phyloP scores from a whole-genome alignment of 2,797 vertebrate genomes.

The Squalus acanthias region DNA sequence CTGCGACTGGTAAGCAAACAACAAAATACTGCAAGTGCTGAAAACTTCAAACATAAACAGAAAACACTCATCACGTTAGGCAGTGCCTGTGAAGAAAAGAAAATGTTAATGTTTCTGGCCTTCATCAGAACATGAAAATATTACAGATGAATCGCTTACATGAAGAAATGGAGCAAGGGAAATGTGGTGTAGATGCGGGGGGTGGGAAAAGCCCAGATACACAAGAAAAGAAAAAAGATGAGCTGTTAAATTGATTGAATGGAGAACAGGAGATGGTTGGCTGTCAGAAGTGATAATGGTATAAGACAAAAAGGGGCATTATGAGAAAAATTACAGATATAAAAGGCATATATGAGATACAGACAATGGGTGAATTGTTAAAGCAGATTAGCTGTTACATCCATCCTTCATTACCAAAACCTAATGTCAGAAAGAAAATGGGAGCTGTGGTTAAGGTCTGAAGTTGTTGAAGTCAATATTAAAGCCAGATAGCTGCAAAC shows the following conservation, averaged over 20 bases:
- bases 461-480: background rate
- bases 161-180: background rate
- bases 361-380: background rate
- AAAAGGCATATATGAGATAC: background rate
- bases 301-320: background rate
- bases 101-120: no score
- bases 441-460: background rate
- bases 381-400: background rate
- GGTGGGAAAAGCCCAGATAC: no score
- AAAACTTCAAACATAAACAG: no score
- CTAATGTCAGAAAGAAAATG: background rate
- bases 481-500: background rate
- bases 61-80: no score
- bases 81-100: no score
- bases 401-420: background rate
- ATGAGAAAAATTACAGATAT: background rate
- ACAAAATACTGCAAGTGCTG: no score
- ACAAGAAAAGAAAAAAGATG: background rate
- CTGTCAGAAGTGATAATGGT: background rate
- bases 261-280: background rate
- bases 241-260: background rate
- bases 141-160: background rate
- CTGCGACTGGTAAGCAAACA: no score
- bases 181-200: background rate
- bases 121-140: no score